Base-by-base conservation (phyloP, 2,888 invertebrate species). In the Lasioglossum villosulum region DNA sequence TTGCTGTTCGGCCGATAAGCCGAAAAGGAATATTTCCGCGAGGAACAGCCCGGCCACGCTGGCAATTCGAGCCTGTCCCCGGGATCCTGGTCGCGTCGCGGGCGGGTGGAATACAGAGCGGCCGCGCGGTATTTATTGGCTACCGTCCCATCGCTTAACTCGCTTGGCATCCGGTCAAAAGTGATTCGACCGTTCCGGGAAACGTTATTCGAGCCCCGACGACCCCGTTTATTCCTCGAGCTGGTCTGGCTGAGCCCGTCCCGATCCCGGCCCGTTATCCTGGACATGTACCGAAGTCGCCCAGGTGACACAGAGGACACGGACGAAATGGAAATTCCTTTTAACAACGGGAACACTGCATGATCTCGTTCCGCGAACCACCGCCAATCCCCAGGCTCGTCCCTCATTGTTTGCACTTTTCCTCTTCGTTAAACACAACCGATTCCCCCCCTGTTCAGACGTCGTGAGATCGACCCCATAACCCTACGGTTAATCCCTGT, bases 91-190 rank as follows among this genome's bases (percentile, higher is more conserved):
- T 27, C 75, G 19, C 59, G 52, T 56, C 72, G 70, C 16, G 30
- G 30, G 5, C 63, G 37, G 52, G 77, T 23, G 63, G 63, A 74
- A 74, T 14, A 63, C 78, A 30, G 52, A 14, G 39, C 37, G 39
- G 39, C 16, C 48, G 70, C 19, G 34, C 30, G 42, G 72, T 86
- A 86, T 84, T 86, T 84, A 86, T 84, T 86, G 84, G 86, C 84
- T 86, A 59, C 76, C 52, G 48, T 86, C 84, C 86, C 86, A 77
- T 84, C 80, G 84, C 76, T 81, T 86, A 79, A 86, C 81, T 86
- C 78, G 75, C 78, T 84, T 86, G 86, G 86, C 86, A 78, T 84
- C 63, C 80, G 78, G 72, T 86, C 84, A 86, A 86, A 79, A 86
- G 70, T 78, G 78, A 84, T 84, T 78, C 84, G 80, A 73, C 52